Evolutionary conservation across 2,888 invertebrate species (phyloP).

Genomic region (Pollenia angustigena): DNA sequence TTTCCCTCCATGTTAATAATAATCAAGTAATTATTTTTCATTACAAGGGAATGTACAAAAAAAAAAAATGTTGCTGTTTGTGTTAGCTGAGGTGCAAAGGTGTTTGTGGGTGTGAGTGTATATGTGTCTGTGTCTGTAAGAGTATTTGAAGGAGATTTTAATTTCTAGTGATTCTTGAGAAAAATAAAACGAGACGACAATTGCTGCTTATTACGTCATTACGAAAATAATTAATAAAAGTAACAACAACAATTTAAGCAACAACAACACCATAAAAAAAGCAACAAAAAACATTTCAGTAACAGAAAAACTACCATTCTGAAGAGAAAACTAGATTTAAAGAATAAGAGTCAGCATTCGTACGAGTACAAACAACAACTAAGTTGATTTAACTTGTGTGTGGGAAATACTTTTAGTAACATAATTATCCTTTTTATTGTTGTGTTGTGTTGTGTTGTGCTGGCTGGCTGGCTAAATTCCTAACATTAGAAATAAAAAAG

Average conservation of each 20-base stretch:
- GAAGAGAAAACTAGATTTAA: not conserved
- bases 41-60: conserved; percentile 11
- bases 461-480: too few relatives aligned
- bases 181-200: conserved; percentile 13
- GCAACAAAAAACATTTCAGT: not conserved
- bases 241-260: not conserved
- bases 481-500: conserved; percentile 2
- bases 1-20: not conserved
- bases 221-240: conserved; percentile 54
- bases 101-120: not conserved
- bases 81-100: not conserved
- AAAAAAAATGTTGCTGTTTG: not conserved
- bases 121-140: not conserved
- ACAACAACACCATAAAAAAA: not conserved
- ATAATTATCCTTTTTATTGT: too few relatives aligned
- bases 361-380: not conserved
- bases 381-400: not conserved
- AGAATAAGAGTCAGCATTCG: not conserved
- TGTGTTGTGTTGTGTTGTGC: too few relatives aligned
- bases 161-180: conserved; percentile 41
- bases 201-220: conserved; percentile 49
- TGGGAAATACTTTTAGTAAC: too few relatives aligned
- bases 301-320: not conserved
- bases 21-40: conserved; percentile 40
- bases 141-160: conserved; percentile 8